phyloP scores from a whole-genome alignment of 2,797 vertebrate species.

The Enteromius thamalakanensis region DNA sequence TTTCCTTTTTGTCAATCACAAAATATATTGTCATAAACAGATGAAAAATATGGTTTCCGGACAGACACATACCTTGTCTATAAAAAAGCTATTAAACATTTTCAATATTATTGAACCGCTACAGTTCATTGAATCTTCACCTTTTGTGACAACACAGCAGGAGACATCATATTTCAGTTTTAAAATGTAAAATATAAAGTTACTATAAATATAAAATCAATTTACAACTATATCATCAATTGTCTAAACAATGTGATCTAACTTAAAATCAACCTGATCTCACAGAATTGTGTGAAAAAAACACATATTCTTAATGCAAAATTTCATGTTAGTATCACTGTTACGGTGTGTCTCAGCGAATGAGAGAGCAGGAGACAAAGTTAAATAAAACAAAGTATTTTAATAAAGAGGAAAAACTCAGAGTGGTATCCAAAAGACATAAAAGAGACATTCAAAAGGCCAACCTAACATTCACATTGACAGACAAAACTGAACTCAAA shows the following conservation, averaged over 20 bases:
- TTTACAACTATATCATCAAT: neutral
- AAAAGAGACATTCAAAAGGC: too few relatives aligned
- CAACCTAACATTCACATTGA: too few relatives aligned
- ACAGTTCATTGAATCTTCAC: neutral
- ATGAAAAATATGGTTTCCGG: neutral
- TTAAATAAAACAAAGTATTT: too few relatives aligned
- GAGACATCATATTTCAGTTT: neutral
- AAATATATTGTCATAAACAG: neutral
- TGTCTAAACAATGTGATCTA: neutral
- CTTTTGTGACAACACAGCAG: neutral
- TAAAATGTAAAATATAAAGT: neutral
- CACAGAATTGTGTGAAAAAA: too few relatives aligned
- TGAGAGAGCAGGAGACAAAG: too few relatives aligned
- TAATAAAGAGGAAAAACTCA: too few relatives aligned
- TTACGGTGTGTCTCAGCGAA: too few relatives aligned
- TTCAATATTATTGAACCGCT: neutral
- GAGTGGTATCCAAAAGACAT: too few relatives aligned
- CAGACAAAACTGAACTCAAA: too few relatives aligned
- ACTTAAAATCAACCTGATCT: neutral
- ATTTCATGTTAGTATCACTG: too few relatives aligned
- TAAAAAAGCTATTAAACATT: neutral
- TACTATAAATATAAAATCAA: neutral
- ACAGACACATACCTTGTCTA: neutral
- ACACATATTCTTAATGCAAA: too few relatives aligned
- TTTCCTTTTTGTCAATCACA: slow-evolving; percentile 3